phyloP scores from a whole-genome alignment of 2,113 vertebrate genomes.

The Macquaria australasica region DNA sequence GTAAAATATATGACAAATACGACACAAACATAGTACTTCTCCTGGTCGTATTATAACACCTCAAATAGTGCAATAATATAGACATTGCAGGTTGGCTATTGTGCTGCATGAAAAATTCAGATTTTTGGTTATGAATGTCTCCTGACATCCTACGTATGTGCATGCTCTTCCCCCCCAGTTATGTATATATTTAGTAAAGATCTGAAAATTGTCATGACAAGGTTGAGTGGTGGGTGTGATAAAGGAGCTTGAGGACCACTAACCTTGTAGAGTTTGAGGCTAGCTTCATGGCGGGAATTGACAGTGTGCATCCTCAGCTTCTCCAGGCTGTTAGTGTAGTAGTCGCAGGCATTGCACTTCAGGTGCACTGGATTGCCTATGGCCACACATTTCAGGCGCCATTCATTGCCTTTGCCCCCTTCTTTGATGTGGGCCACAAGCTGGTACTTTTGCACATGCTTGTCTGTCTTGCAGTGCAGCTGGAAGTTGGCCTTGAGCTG shows the following conservation, averaged over 20 bases:
- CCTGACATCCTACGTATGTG: neutral
- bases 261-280: slow-evolving; percentile 99
- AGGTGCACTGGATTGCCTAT: slow-evolving; percentile 98
- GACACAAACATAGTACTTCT: neutral
- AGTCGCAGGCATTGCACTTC: slow-evolving; percentile 98
- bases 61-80: neutral
- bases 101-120: neutral
- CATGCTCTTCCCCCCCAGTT: too few species aligned
- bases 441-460: slow-evolving; percentile 98
- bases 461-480: slow-evolving; percentile 99
- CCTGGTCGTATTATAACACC: neutral
- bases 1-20: slow-evolving; percentile 13
- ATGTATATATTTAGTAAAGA: neutral
- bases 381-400: slow-evolving; percentile 98
- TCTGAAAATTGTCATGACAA: neutral
- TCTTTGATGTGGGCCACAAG: slow-evolving; percentile 99
- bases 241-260: slow-evolving; percentile 59
- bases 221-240: neutral
- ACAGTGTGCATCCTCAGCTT: slow-evolving; percentile 97
- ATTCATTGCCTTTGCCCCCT: slow-evolving; percentile 97
- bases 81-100: neutral
- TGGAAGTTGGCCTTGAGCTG: slow-evolving; percentile 99
- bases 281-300: slow-evolving; percentile 96
- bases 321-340: slow-evolving; percentile 99
- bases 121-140: neutral